A percentile compares a stretch with the other conserved stretches of the same genome.
Evolutionary conservation across 1,140 invertebrate genomes (phyloP).

Genomic region (Spodoptera litura): DNA sequence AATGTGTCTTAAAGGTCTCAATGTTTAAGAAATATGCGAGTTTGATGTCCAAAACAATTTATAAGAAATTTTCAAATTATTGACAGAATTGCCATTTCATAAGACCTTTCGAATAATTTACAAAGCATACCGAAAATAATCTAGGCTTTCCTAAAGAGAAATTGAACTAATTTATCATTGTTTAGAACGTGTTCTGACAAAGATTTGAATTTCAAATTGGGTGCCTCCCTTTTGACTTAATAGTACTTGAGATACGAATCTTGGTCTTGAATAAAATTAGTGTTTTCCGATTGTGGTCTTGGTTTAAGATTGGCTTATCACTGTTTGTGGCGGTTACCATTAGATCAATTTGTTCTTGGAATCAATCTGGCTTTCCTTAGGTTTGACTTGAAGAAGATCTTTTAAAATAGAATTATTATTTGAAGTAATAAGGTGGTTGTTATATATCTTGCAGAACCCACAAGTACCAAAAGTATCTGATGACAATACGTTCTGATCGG

Average conservation of each 20-base stretch:
- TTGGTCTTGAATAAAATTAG: conserved; percentile 22
- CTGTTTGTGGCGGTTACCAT: background rate
- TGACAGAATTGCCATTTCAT: conserved; percentile 2
- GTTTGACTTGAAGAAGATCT: background rate
- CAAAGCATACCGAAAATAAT: conserved; percentile 23
- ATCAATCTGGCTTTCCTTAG: background rate
- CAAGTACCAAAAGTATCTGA: conserved; percentile 38
- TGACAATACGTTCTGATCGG: conserved; percentile 43
- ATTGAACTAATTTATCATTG: conserved; percentile 36
- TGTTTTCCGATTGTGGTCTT: conserved; percentile 6
- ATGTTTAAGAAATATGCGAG: conserved; percentile 2
- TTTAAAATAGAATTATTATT: background rate
- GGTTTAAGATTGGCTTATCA: background rate
- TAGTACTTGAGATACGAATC: conserved; percentile 8
- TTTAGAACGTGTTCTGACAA: conserved; percentile 17
- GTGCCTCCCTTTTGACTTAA: conserved; percentile 19
- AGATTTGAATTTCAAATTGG: conserved; percentile 39
- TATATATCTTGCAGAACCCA: background rate
- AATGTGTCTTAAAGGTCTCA: conserved; percentile 4
- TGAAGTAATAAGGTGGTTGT: background rate
- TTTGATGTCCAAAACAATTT: conserved; percentile 18
- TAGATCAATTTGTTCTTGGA: background rate
- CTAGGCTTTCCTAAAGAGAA: conserved; percentile 5
- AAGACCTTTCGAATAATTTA: conserved; percentile 15
- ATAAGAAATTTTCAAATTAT: background rate